phyloP scores from a whole-genome alignment of 2,888 invertebrate species.

The Thecophora atra region DNA sequence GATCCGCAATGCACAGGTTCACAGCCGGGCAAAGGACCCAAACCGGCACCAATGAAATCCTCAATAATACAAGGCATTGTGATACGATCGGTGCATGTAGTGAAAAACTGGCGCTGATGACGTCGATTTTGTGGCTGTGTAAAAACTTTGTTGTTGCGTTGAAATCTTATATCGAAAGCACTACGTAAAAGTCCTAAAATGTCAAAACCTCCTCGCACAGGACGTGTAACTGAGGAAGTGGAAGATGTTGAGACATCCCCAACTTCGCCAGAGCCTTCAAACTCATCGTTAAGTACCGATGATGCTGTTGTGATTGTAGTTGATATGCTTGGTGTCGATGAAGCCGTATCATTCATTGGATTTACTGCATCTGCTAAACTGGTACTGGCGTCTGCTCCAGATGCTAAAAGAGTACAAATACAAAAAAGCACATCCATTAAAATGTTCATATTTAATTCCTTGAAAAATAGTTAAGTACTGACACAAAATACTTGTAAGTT shows the following conservation, averaged over 20 bases:
- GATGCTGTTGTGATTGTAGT: conserved; percentile 34
- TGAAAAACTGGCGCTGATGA: conserved; percentile 52
- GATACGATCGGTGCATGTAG: conserved; percentile 75
- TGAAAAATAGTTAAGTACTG: too few relatives aligned
- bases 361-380: conserved; percentile 17
- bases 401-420: not conserved
- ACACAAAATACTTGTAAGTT: too few relatives aligned
- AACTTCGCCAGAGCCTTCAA: conserved; percentile 70
- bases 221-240: conserved; percentile 53
- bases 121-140: conserved; percentile 32
- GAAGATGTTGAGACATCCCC: conserved; percentile 45
- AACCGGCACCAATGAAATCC: conserved; percentile 74
- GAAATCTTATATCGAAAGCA: conserved; percentile 54
- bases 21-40: conserved; percentile 68
- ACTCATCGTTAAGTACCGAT: conserved; percentile 56
- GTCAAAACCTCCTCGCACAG: conserved; percentile 61
- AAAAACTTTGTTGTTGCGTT: conserved; percentile 24
- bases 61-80: conserved; percentile 86
- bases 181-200: conserved; percentile 60
- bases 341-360: not conserved
- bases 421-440: not conserved
- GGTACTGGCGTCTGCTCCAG: not conserved
- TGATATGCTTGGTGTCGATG: conserved; percentile 6
- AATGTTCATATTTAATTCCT: too few relatives aligned
- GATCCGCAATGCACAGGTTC: conserved; percentile 83